Base-by-base conservation (phyloP, 2,888 invertebrate species). In the Ophion ellenae region DNA sequence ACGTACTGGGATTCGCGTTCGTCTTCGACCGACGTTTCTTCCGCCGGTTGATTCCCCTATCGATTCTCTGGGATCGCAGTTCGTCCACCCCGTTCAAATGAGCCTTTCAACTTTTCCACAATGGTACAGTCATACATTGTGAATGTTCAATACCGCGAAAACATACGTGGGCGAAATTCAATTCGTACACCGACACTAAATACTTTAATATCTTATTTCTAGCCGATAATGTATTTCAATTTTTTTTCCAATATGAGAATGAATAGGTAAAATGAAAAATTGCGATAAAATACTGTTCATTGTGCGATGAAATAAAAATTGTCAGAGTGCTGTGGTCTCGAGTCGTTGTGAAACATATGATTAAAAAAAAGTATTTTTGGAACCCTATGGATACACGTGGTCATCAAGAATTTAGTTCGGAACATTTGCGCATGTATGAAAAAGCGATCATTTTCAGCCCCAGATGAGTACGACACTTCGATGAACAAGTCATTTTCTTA, bases 1-100 rank as follows among this genome's bases (percentile, higher is more conserved):
- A 45, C 36, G 57, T 24, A 57, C 28, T 76, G 67, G 53, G 17
- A 36, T 67, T 53, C n/a, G 28, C 57, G 82, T 76, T 73, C 71
- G 20, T 76, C 79, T 71, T 61, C 63, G 73, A 73, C 74, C 77
- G 80, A 81, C 66, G 83, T 69, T 66, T 77, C 70, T 73, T 75
- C 71, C 79, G 83, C 71, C 20, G 74, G 69, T 79, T 81, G 74
- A 84, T 80, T 83, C 64, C 70, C n/a, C 74, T 86, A 86, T 86
- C 86, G 83, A 83, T 83, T 83, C 83, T 69, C 63, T 69, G 83
- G 83, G 81, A 86, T 86, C 86, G 81, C 86, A 63, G 75, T 70
- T 81, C 73, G 80, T 83, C 80, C 81, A 75, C 53, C 83, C 74
- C 86, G 59, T 63, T 81, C 69, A 77, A 80, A 67, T 45, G 53